A percentile compares a stretch with the other conserved stretches of the same genome.
phyloP scores from a whole-genome alignment of 2,888 invertebrate species.

The Ectemnius lituratus region DNA sequence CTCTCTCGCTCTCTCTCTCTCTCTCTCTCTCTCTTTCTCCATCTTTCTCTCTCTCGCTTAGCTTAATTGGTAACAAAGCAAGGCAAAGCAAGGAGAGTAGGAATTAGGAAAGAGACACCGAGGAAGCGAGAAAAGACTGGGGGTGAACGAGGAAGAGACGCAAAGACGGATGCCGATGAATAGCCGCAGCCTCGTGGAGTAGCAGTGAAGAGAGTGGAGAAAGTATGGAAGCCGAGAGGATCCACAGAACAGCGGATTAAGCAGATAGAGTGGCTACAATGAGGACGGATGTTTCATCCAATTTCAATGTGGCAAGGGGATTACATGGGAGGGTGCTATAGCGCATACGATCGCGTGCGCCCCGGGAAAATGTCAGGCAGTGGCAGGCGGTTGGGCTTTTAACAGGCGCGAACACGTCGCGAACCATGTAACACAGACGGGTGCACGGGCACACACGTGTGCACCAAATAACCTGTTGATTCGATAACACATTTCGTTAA shows the following conservation, averaged over 20 bases:
- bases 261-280: slow-evolving; percentile 52
- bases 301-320: slow-evolving; percentile 51
- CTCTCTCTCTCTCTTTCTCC: slow-evolving; percentile 15
- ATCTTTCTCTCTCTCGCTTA: background rate
- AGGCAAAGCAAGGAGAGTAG: background rate
- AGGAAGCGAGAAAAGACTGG: slow-evolving; percentile 11
- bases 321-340: slow-evolving; percentile 43
- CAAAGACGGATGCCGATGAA: too few relatives aligned
- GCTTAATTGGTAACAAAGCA: slow-evolving; percentile 50
- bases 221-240: slow-evolving; percentile 26
- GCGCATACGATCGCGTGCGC: slow-evolving; percentile 38
- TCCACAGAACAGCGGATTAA: slow-evolving; percentile 38
- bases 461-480: slow-evolving; percentile 63
- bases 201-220: slow-evolving; percentile 11
- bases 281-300: slow-evolving; percentile 55
- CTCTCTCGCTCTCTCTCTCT: too few relatives aligned
- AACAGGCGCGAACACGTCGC: slow-evolving; percentile 36
- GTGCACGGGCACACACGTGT: background rate
- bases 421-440: slow-evolving; percentile 5
- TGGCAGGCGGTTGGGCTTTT: slow-evolving; percentile 31
- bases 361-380: slow-evolving; percentile 39
- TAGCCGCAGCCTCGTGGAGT: background rate
- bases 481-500: slow-evolving; percentile 61
- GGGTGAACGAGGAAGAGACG: background rate
- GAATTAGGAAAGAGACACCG: background rate